Base-by-base conservation (phyloP, 2,113 vertebrate species). In the Chiloscyllium plagiosum region DNA sequence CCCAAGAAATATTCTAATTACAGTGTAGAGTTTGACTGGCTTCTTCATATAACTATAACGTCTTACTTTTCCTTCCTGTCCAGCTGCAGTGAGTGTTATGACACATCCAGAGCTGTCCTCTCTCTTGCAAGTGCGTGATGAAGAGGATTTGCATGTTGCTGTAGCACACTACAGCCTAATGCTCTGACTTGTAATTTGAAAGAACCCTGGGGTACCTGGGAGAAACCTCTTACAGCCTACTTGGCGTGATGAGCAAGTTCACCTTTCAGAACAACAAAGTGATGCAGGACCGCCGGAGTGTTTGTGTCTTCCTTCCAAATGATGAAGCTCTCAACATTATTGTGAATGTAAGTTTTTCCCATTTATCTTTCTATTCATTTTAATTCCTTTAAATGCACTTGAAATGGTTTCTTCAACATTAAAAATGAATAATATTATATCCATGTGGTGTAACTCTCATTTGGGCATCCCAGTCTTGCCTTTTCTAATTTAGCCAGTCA, bases 231-330 rank as follows among this genome's bases (percentile, higher is more conserved):
- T 97, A 97, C 96, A 97, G 97, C 97, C 97, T 97, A 96, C 96
- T 20, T 96, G 97, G 96, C 97, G 99, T 98, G 65, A 99, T 99
- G 99, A 99, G 98, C 99, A 99, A 98, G 98, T 97, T 99, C 98
- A 98, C 96, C 97, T 99, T 99, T 97, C 98, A 99, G 96, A 99
- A 99, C 97, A 99, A 99, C 98, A 98, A 98, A 99, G 97, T 98
- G 98, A 99, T 99, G 99, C 99, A 99, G 97, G 99, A 99, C 98
- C 99, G 99, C 96, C 98, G 99, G 96, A 99, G 99, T 95, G 99
- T 99, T 96, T 99, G 99, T 96, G 99, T 99, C 96, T 99, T 99
- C 98, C 98, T 99, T 96, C 99, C 99, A 96, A 99, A 99, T 0
- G 99, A 99, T 70, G 98, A 99, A 96, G 99, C 99, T 2, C 98